These are phyloP conservation scores for Delia radicum DNA, from an alignment of 1,140 invertebrate genomes.

Conservation along the genomic window DNA sequence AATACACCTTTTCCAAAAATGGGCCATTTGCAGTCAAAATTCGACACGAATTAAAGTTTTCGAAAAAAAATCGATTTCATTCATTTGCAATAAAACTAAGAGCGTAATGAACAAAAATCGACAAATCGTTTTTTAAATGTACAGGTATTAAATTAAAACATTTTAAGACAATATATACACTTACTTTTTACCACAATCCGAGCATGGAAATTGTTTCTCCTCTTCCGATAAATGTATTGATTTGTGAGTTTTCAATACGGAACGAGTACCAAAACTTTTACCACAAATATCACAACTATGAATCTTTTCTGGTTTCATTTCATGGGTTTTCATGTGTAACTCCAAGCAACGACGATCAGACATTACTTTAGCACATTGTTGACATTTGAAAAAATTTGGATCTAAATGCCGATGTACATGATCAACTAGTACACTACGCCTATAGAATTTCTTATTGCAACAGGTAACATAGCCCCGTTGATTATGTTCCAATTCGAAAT, in stretches of 20 bases:
- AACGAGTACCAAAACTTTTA: conserved; percentile 33
- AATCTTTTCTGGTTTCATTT: background rate
- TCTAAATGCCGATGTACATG: conserved; percentile 17
- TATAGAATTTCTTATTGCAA: conserved; percentile 23
- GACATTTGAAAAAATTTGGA: conserved; percentile 26
- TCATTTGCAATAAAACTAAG: no score
- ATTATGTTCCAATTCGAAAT: background rate
- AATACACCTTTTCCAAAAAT: no score
- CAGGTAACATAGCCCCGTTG: background rate
- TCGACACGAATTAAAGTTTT: no score
- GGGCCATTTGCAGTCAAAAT: no score
- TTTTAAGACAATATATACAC: no score
- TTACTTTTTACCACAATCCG: no score
- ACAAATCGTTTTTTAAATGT: no score
- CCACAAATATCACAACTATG: conserved; percentile 12
- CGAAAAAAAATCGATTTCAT: no score
- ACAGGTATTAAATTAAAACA: no score
- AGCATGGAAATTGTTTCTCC: no score
- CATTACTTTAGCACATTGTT: conserved; percentile 1
- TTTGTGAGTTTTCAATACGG: conserved; percentile 44
- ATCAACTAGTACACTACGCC: background rate
- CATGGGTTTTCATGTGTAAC: background rate
- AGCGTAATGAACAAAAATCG: no score
- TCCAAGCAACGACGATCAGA: background rate
- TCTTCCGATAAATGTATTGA: no score